Evolutionary conservation across 2,797 vertebrate genomes (phyloP).

Genomic region (Buceros bicornis): DNA sequence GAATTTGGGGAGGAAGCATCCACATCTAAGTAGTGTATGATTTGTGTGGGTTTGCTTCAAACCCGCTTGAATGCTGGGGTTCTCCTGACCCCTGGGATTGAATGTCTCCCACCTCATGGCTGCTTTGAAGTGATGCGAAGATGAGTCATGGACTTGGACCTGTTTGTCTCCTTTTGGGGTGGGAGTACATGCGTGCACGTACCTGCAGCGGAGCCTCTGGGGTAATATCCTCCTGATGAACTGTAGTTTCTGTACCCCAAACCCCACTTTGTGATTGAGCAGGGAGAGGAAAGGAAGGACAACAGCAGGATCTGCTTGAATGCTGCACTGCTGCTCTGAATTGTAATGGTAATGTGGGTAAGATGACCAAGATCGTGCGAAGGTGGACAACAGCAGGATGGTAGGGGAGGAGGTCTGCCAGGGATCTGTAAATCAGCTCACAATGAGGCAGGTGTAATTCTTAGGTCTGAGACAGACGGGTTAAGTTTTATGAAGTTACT

Average conservation of each 20-base stretch:
- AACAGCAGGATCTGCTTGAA: neutral
- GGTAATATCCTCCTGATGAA: neutral
- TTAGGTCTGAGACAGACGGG: neutral
- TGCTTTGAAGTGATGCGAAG: neutral
- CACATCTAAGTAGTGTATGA: neutral
- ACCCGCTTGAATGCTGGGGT: neutral
- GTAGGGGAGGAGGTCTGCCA: neutral
- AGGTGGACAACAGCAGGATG: neutral
- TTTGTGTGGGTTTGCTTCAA: neutral
- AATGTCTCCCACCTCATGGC: neutral
- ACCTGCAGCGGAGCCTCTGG: neutral
- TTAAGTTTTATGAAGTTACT: neutral
- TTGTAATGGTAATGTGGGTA: neutral
- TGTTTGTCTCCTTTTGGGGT: neutral
- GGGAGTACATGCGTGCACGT: neutral
- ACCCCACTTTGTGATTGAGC: neutral
- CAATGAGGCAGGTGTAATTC: neutral
- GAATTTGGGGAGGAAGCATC: neutral
- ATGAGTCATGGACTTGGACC: neutral
- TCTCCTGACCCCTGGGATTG: neutral
- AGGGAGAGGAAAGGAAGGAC: neutral
- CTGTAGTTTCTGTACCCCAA: neutral
- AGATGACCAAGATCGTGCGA: neutral
- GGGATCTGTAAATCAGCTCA: neutral
- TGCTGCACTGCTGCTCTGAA: neutral